Conservation (phyloP, 2,888 invertebrate genomes). For the Steinernema scapterisci region DNA sequence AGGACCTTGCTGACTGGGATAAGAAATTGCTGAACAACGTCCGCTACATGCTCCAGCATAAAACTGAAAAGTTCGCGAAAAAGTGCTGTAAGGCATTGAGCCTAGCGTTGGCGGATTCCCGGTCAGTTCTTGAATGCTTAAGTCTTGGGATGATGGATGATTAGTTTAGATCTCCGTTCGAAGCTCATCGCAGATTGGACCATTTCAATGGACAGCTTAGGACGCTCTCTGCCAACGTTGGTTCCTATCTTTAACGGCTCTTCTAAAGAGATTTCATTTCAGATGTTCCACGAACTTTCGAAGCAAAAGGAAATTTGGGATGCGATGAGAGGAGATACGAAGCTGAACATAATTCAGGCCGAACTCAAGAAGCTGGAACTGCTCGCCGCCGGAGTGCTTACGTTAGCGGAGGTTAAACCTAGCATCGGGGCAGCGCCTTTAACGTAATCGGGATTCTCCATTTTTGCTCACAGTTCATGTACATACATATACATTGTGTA, state of each 20-base stretch:
- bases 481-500: not conserved
- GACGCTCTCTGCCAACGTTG: slow-evolving; percentile 10
- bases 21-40: not conserved
- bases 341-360: not conserved
- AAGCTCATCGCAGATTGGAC: not conserved
- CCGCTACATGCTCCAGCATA: not conserved
- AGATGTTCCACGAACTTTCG: not conserved
- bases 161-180: slow-evolving; percentile 12
- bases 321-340: not conserved
- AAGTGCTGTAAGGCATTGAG: not conserved
- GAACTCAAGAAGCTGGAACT: too few species aligned
- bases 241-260: not conserved
- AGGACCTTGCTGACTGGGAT: not conserved
- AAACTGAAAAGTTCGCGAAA: not conserved
- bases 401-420: too few species aligned
- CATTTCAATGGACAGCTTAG: slow-evolving; percentile 24
- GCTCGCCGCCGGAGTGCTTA: too few species aligned
- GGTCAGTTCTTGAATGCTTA: too few species aligned
- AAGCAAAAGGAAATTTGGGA: not conserved
- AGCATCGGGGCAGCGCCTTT: too few species aligned
- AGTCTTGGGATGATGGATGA: too few species aligned
- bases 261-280: not conserved
- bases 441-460: not conserved
- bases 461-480: not conserved
- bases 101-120: not conserved